phyloP scores from a whole-genome alignment of 2,888 invertebrate genomes.

The Noctua fimbriata region DNA sequence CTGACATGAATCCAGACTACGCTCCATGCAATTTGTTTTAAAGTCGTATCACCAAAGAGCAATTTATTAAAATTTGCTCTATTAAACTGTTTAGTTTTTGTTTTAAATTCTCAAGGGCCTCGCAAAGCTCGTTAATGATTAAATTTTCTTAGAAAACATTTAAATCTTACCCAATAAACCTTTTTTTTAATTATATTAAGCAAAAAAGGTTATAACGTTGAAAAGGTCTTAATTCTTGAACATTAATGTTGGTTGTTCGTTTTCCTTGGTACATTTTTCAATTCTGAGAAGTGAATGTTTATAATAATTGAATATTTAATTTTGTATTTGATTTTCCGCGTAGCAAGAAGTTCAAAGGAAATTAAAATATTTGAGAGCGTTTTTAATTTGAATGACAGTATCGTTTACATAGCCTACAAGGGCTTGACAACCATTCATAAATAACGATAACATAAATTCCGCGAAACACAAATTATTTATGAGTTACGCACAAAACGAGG shows the following conservation, averaged over 20 bases:
- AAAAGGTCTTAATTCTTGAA: background rate
- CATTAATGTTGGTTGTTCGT: background rate
- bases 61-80: background rate
- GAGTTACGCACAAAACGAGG: background rate
- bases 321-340: background rate
- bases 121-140: background rate
- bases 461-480: background rate
- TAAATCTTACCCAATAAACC: slow-evolving; percentile 1
- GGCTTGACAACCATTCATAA: slow-evolving; percentile 14
- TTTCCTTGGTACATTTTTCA: background rate
- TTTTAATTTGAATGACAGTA: slow-evolving; percentile 1
- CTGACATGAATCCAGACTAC: background rate
- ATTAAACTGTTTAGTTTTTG: background rate
- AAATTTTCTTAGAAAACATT: slow-evolving; percentile 1
- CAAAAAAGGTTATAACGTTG: background rate
- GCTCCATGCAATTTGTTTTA: background rate
- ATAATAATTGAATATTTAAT: background rate
- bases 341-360: background rate
- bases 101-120: background rate
- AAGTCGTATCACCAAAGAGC: background rate
- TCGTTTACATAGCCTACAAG: background rate
- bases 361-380: background rate
- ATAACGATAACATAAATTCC: background rate
- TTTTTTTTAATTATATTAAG: slow-evolving; percentile 6
- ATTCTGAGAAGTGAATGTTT: background rate